Percentiles rank a stretch among this genome's conserved stretches.
phyloP scores from a whole-genome alignment of 2,797 vertebrate species.

The Botia almorhae region DNA sequence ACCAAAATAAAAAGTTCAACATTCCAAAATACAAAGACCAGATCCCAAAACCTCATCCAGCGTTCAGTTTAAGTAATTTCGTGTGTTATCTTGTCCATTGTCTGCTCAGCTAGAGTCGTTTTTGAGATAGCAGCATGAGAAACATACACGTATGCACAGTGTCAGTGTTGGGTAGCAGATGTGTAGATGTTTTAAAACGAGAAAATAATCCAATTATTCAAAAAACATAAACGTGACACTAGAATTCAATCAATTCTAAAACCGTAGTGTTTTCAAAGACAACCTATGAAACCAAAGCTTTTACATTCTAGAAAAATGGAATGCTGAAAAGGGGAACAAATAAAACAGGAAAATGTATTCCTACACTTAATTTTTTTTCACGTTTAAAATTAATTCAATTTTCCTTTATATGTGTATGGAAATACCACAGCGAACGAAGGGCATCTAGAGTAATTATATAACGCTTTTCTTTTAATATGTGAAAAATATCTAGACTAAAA shows the following conservation, averaged over 20 bases:
- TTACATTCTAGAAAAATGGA: conserved; percentile 21
- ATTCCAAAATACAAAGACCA: conserved; percentile 82
- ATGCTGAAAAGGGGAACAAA: not conserved
- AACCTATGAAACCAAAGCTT: not conserved
- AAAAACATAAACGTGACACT: not conserved
- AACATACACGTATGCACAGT: conserved; percentile 66
- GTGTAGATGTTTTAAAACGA: not conserved
- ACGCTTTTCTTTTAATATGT: not conserved
- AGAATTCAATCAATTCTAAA: no score
- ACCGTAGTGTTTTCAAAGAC: no score
- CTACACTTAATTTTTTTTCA: conserved; percentile 52
- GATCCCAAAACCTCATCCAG: conserved; percentile 65
- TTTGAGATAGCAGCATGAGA: conserved; percentile 72
- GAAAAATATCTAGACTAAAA: conserved; percentile 23
- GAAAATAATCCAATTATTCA: not conserved
- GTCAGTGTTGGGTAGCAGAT: conserved; percentile 49
- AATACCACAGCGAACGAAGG: conserved; percentile 46
- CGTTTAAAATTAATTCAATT: conserved; percentile 53
- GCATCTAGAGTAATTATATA: conserved; percentile 20
- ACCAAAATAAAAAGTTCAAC: conserved; percentile 83
- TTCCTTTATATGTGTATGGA: conserved; percentile 57
- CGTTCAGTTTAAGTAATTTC: conserved; percentile 58
- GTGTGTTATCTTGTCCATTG: conserved; percentile 25
- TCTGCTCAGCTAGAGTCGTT: conserved; percentile 58
- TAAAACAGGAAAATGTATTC: conserved; percentile 73